Conservation (phyloP, 2,797 vertebrate species). For the Allobates femoralis region DNA sequence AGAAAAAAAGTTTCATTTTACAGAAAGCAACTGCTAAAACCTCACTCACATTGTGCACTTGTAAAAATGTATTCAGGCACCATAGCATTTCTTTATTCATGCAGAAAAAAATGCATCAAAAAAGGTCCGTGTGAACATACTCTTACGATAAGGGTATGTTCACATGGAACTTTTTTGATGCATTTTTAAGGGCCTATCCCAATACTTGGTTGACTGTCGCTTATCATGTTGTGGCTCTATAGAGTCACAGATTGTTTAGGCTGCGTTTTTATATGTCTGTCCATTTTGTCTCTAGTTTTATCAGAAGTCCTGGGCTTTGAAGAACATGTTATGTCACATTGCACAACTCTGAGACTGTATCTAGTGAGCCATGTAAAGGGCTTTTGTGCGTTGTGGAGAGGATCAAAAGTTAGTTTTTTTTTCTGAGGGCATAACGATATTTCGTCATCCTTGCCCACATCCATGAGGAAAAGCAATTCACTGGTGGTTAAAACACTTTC, state of each 20-base stretch:
- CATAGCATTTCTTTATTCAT: too few relatives aligned
- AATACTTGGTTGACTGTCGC: not conserved
- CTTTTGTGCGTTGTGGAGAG: not conserved
- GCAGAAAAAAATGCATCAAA: too few relatives aligned
- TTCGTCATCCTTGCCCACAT: not conserved
- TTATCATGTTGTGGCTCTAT: not conserved
- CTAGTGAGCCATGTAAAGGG: not conserved
- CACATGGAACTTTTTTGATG: too few relatives aligned
- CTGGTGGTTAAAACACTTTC: not conserved
- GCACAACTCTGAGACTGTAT: not conserved
- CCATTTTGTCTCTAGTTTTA: not conserved
- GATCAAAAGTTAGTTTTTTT: not conserved
- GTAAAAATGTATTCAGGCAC: too few relatives aligned
- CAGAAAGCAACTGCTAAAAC: too few relatives aligned
- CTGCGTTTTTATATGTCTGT: not conserved
- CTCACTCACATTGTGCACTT: too few relatives aligned
- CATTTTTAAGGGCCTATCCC: too few relatives aligned
- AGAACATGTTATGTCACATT: constrained; percentile 8
- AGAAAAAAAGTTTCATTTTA: too few relatives aligned
- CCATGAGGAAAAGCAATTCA: not conserved
- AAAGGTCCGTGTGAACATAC: too few relatives aligned
- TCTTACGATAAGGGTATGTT: too few relatives aligned
- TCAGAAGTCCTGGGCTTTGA: not conserved
- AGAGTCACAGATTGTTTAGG: not conserved
- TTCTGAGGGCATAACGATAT: too few relatives aligned